phyloP scores from a whole-genome alignment of 1,140 invertebrate species.

The Meloidogyne floridensis region DNA sequence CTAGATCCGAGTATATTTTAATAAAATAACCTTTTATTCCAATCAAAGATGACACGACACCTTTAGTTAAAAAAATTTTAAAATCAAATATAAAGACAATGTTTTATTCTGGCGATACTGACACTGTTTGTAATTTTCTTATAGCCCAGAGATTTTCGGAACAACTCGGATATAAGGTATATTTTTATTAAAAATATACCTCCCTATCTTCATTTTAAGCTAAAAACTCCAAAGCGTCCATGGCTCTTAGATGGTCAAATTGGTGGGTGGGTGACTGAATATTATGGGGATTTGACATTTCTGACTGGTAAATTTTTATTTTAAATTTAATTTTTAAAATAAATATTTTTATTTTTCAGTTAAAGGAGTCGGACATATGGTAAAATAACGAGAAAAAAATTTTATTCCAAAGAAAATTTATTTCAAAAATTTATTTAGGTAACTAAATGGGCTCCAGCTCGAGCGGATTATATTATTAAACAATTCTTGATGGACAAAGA shows the following conservation, averaged over 20 bases:
- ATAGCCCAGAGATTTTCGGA: slow-evolving; percentile 54
- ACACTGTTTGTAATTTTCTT: slow-evolving; percentile 70
- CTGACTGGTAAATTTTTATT: slow-evolving; percentile 36
- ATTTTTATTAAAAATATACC: not conserved
- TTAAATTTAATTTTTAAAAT: not conserved
- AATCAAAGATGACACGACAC: slow-evolving; percentile 5
- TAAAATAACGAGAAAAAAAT: not conserved
- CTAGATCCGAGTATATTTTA: too few relatives aligned
- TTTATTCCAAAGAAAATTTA: not conserved
- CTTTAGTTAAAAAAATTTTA: slow-evolving; percentile 48
- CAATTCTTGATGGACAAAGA: slow-evolving; percentile 55
- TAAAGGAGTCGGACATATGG: slow-evolving; percentile 64
- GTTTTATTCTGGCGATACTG: slow-evolving; percentile 71
- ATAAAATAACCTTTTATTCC: not conserved
- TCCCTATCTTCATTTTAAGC: slow-evolving; percentile 11
- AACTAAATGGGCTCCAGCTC: slow-evolving; percentile 69
- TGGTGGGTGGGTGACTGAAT: slow-evolving; percentile 59
- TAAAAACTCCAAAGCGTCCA: slow-evolving; percentile 44
- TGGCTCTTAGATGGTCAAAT: slow-evolving; percentile 56
- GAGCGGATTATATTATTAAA: slow-evolving; percentile 67
- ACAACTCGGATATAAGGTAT: slow-evolving; percentile 40
- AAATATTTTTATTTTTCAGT: slow-evolving; percentile 26
- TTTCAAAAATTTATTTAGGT: slow-evolving; percentile 63
- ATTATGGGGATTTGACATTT: slow-evolving; percentile 50
- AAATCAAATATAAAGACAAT: slow-evolving; percentile 64